These are phyloP conservation scores for Temnothorax rugatulus DNA, from an alignment of 2,888 invertebrate genomes.

Conservation along the genomic window DNA sequence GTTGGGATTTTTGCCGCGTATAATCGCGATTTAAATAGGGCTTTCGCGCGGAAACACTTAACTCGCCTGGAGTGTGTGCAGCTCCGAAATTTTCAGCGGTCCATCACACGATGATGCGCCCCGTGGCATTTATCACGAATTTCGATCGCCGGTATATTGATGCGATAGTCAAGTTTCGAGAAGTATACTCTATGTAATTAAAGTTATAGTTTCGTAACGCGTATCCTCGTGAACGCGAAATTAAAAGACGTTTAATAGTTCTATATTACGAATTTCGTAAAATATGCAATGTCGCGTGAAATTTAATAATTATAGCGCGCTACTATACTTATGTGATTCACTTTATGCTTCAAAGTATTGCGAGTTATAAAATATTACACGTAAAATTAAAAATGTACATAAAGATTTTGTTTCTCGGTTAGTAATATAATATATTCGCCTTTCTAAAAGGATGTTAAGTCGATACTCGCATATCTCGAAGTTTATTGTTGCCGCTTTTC, in stretches of 20 bases:
- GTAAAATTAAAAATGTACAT: background rate
- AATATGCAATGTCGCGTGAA: background rate
- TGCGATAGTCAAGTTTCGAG: background rate
- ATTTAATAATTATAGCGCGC: background rate
- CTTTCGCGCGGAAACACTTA: conserved; percentile 34
- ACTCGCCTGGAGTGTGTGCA: background rate
- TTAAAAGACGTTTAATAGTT: conserved; percentile 31
- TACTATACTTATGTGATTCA: background rate
- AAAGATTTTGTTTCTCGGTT: background rate
- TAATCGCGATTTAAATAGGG: conserved; percentile 36
- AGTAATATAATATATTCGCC: no score
- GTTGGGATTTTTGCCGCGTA: background rate
- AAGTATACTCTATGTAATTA: background rate
- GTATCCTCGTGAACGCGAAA: background rate
- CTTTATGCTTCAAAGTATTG: background rate
- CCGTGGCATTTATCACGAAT: background rate
- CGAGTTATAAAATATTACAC: conserved; percentile 5
- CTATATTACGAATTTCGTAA: background rate
- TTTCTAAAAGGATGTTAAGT: no score
- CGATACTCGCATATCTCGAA: no score
- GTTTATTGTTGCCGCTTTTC: no score
- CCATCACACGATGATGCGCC: background rate
- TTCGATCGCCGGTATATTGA: background rate
- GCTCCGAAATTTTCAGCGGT: conserved; percentile 24
- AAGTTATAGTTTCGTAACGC: conserved; percentile 3